phyloP scores from a whole-genome alignment of 1,140 invertebrate genomes.

The Hyposmocoma kahamanoa region DNA sequence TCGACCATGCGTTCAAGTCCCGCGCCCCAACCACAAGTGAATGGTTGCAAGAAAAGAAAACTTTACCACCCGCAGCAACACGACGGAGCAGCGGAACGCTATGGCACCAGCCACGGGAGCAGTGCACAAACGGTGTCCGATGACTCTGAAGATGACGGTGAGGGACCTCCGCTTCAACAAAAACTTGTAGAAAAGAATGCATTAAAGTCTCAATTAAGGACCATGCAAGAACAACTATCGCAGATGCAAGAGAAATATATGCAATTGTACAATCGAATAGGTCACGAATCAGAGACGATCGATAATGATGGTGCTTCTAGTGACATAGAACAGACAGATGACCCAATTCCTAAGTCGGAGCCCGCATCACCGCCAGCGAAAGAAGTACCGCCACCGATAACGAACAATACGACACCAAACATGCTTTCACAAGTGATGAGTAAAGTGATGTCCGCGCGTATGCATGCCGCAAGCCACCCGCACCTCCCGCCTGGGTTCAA shows the following conservation, averaged over 20 bases:
- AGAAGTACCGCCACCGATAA: slow-evolving; percentile 72
- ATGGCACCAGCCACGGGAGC: slow-evolving; percentile 71
- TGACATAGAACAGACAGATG: slow-evolving; percentile 78
- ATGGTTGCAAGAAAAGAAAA: slow-evolving; percentile 96
- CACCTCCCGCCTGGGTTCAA: slow-evolving; percentile 75
- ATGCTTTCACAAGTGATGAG: slow-evolving; percentile 81
- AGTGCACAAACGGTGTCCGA: slow-evolving; percentile 75
- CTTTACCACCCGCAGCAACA: slow-evolving; percentile 97
- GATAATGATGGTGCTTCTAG: slow-evolving; percentile 83
- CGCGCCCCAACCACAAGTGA: slow-evolving; percentile 83
- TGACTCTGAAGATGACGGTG: slow-evolving; percentile 84
- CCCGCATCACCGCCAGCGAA: slow-evolving; percentile 76
- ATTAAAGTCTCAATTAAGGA: slow-evolving; percentile 87
- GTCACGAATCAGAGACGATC: slow-evolving; percentile 83
- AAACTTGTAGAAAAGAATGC: slow-evolving; percentile 89
- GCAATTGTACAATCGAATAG: slow-evolving; percentile 88
- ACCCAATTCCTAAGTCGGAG: slow-evolving; percentile 72
- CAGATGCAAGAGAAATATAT: slow-evolving; percentile 94
- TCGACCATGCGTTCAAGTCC: slow-evolving; percentile 92
- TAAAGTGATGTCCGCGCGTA: slow-evolving; percentile 80
- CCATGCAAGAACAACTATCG: slow-evolving; percentile 91
- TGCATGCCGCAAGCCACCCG: slow-evolving; percentile 71
- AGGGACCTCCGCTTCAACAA: slow-evolving; percentile 83
- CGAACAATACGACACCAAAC: slow-evolving; percentile 70
- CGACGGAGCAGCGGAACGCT: slow-evolving; percentile 81